Conservation (phyloP, 2,888 invertebrate genomes). For the Tryphoninae sp. region DNA sequence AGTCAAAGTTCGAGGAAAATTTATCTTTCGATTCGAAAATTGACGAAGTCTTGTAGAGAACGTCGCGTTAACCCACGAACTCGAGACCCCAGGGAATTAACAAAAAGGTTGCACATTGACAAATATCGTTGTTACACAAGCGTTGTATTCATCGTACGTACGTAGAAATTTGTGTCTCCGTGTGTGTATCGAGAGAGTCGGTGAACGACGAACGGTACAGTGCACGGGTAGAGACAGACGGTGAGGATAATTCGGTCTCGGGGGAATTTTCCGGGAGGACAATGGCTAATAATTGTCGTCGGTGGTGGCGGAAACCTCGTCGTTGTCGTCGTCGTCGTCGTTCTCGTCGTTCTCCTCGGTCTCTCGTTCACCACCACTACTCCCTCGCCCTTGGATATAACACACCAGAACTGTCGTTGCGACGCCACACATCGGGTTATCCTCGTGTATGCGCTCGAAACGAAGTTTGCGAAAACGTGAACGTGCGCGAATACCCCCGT, state of each 20-base stretch:
- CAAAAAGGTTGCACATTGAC: too few relatives aligned
- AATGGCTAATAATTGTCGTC: slow-evolving; percentile 79
- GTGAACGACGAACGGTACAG: slow-evolving; percentile 46
- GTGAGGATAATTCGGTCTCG: slow-evolving; percentile 74
- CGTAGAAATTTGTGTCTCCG: slow-evolving; percentile 7
- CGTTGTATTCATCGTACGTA: slow-evolving; percentile 1
- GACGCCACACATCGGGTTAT: slow-evolving; percentile 41
- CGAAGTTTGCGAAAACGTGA: slow-evolving; percentile 74
- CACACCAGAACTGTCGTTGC: slow-evolving; percentile 42
- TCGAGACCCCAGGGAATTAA: too few relatives aligned
- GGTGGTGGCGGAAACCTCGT: slow-evolving; percentile 55
- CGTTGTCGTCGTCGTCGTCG: neutral
- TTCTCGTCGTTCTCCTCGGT: neutral
- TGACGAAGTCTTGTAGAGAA: neutral
- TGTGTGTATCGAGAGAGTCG: slow-evolving; percentile 10
- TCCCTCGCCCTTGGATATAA: slow-evolving; percentile 19
- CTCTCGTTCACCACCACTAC: slow-evolving; percentile 40
- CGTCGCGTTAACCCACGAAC: too few relatives aligned
- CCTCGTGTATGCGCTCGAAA: slow-evolving; percentile 67
- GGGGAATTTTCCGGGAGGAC: slow-evolving; percentile 74
- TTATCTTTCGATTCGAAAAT: too few relatives aligned
- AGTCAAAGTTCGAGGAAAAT: too few relatives aligned
- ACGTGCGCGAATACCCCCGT: slow-evolving; percentile 69
- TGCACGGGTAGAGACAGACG: slow-evolving; percentile 42
- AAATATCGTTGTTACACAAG: neutral